phyloP scores from a whole-genome alignment of 2,797 vertebrate species.

The Hyperoplus lanceolatus region DNA sequence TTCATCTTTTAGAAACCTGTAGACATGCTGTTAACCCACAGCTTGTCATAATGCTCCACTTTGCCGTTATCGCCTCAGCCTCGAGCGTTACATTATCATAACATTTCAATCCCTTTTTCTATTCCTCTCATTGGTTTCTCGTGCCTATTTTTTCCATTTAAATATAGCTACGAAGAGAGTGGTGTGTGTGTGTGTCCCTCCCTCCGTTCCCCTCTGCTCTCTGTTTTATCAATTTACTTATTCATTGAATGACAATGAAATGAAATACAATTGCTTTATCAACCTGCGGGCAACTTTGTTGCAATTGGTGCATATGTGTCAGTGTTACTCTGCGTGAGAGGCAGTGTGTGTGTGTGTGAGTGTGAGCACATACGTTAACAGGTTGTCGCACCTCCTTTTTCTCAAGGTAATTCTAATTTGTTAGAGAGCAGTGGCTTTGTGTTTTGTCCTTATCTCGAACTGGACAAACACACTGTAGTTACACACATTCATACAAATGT shows the following conservation, averaged over 20 bases:
- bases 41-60: not conserved
- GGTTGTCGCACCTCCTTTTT: not conserved
- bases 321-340: not conserved
- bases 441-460: slow-evolving; percentile 34
- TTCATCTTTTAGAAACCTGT: not conserved
- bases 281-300: slow-evolving; percentile 32
- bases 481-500: slow-evolving; percentile 5
- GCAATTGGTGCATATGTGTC: slow-evolving; percentile 1
- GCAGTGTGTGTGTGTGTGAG: not conserved
- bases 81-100: not conserved
- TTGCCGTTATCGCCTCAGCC: not conserved
- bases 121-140: not conserved
- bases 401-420: slow-evolving; percentile 2
- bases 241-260: slow-evolving; percentile 33
- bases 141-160: not conserved
- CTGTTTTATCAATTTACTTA: slow-evolving; percentile 46
- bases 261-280: slow-evolving; percentile 50
- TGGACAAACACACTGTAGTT: slow-evolving; percentile 1
- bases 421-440: not conserved
- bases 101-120: slow-evolving; percentile 2
- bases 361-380: not conserved
- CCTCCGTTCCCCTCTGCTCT: slow-evolving; percentile 10
- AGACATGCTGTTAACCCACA: not conserved
- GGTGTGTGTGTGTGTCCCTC: not conserved
- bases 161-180: not conserved